Conservation (phyloP, 1,140 invertebrate species). For the Olivierus martensii region DNA sequence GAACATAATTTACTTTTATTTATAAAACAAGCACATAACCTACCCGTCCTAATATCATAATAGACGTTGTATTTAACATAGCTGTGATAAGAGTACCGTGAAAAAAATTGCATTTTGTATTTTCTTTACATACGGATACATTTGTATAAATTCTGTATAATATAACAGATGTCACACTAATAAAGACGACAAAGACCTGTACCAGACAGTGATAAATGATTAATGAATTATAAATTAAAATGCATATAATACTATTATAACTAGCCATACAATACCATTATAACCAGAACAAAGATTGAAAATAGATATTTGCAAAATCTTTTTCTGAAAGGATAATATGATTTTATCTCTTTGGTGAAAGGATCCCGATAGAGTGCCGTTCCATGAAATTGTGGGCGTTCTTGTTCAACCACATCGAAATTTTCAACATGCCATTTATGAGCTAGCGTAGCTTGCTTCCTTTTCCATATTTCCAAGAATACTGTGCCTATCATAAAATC, state of each 20-base stretch:
- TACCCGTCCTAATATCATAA: slow-evolving; percentile 28
- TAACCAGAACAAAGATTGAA: slow-evolving; percentile 26
- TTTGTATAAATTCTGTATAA: slow-evolving; percentile 29
- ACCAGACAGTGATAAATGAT: neutral
- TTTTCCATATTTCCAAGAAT: slow-evolving; percentile 35
- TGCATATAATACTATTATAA: neutral
- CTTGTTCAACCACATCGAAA: slow-evolving; percentile 32
- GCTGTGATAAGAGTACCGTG: slow-evolving; percentile 28
- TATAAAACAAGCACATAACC: neutral
- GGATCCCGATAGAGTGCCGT: slow-evolving; percentile 24
- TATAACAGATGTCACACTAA: slow-evolving; percentile 21
- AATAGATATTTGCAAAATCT: slow-evolving; percentile 26
- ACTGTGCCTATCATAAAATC: no score
- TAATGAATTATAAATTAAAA: neutral
- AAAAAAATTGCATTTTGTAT: slow-evolving; percentile 21
- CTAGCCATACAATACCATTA: slow-evolving; percentile 25
- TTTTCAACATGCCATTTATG: slow-evolving; percentile 35
- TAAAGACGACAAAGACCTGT: slow-evolving; percentile 17
- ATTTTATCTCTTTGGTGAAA: slow-evolving; percentile 23
- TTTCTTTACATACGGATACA: slow-evolving; percentile 26
- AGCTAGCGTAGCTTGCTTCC: slow-evolving; percentile 28
- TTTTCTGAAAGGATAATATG: slow-evolving; percentile 26
- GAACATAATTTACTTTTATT: no score
- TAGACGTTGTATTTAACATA: slow-evolving; percentile 31
- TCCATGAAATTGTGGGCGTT: slow-evolving; percentile 31